These are phyloP conservation scores for Xiphophorus birchmanni DNA, from an alignment of 2,797 vertebrate species.

Conservation along the genomic window DNA sequence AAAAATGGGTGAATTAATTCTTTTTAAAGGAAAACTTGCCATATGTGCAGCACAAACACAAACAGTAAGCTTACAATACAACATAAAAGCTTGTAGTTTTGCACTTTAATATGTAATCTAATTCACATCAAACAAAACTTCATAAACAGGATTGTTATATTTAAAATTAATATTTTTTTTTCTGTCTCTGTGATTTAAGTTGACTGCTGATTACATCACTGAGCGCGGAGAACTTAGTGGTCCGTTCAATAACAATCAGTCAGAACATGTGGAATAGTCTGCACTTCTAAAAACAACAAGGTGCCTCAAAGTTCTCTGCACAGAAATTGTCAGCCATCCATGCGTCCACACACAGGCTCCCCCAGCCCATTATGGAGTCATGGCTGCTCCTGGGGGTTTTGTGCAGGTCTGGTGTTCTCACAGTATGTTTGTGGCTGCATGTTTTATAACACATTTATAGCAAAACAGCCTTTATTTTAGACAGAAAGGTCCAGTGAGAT, in stretches of 20 bases:
- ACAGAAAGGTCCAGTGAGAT: background rate
- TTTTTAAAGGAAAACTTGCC: background rate
- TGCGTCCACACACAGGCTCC: background rate
- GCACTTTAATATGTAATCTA: background rate
- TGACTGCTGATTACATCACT: background rate
- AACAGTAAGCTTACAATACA: background rate
- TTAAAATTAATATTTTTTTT: background rate
- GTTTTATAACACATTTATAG: constrained; percentile 10
- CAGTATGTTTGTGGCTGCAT: constrained; percentile 18
- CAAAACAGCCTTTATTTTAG: background rate
- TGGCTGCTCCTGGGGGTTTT: background rate
- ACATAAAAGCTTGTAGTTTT: background rate
- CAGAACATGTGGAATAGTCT: background rate
- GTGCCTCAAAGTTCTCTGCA: background rate
- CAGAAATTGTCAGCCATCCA: background rate
- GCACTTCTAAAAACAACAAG: background rate
- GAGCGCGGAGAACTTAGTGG: background rate
- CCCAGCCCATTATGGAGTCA: constrained; percentile 4
- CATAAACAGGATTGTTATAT: background rate
- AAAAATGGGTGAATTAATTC: background rate
- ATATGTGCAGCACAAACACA: background rate
- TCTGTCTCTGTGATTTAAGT: background rate
- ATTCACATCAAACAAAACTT: background rate
- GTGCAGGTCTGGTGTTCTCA: constrained; percentile 6
- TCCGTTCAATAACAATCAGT: constrained; percentile 6